These are phyloP conservation scores for Erynnis tages DNA, from an alignment of 2,888 invertebrate species.

Conservation along the genomic window DNA sequence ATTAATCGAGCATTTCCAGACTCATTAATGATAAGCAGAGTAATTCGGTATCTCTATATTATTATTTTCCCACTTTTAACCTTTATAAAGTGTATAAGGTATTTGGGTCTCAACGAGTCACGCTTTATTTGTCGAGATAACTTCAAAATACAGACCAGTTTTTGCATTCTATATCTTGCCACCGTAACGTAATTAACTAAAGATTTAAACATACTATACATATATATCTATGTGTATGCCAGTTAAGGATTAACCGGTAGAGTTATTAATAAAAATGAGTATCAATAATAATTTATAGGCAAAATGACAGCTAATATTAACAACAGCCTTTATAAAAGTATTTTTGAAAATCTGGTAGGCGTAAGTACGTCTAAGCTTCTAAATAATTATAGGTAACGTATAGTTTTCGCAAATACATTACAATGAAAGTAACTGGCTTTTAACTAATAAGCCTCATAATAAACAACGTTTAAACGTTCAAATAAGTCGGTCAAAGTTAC, in stretches of 20 bases:
- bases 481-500: slow-evolving; percentile 47
- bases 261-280: too few relatives aligned
- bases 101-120: not conserved
- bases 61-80: slow-evolving; percentile 3
- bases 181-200: too few relatives aligned
- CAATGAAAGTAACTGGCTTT: not conserved
- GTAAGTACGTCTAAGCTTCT: too few relatives aligned
- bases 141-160: not conserved
- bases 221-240: too few relatives aligned
- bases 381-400: too few relatives aligned
- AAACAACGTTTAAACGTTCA: slow-evolving; percentile 5
- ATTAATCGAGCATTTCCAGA: slow-evolving; percentile 4
- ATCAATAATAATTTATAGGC: too few relatives aligned
- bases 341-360: too few relatives aligned
- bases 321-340: too few relatives aligned
- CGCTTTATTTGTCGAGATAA: not conserved
- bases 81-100: not conserved
- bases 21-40: not conserved
- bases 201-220: too few relatives aligned
- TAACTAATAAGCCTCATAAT: not conserved
- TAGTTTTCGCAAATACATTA: too few relatives aligned
- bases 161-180: not conserved
- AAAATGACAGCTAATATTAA: too few relatives aligned
- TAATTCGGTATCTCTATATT: slow-evolving; percentile 6
- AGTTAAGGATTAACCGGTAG: too few relatives aligned